phyloP scores from a whole-genome alignment of 1,140 invertebrate species.

The Pseudachorutes palmiensis region DNA sequence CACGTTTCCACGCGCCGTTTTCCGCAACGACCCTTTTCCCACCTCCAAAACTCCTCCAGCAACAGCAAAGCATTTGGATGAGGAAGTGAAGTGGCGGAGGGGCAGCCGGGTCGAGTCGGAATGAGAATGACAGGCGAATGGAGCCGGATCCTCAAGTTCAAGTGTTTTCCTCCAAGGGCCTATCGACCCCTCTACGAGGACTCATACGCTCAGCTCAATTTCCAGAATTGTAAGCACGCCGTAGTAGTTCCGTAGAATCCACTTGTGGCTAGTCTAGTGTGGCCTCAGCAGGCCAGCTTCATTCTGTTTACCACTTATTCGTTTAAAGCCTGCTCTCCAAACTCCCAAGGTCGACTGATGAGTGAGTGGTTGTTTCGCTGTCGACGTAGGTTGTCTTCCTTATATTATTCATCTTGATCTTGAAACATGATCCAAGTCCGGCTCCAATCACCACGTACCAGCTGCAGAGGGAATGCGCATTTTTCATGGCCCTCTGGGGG shows the following conservation, averaged over 20 bases:
- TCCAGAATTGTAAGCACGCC: conserved; percentile 30
- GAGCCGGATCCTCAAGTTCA: conserved; percentile 33
- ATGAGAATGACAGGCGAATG: conserved; percentile 39
- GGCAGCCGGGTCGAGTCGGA: too few relatives aligned
- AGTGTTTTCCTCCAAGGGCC: conserved; percentile 37
- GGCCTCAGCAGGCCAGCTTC: too few relatives aligned
- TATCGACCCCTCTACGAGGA: conserved; percentile 39
- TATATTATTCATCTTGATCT: background rate
- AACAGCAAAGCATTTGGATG: too few relatives aligned
- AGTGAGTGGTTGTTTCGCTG: too few relatives aligned
- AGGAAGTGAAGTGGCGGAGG: too few relatives aligned
- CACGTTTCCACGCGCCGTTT: background rate
- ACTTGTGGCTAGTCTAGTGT: too few relatives aligned
- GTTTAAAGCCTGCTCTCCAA: too few relatives aligned
- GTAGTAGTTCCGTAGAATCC: background rate
- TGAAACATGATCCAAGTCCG: background rate
- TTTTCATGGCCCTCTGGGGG: too few relatives aligned
- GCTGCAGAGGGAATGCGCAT: background rate
- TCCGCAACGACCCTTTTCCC: background rate
- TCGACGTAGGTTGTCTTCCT: too few relatives aligned
- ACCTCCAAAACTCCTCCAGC: too few relatives aligned
- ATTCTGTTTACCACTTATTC: too few relatives aligned
- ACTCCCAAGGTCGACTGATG: too few relatives aligned
- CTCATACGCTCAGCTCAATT: conserved; percentile 33
- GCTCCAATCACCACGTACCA: background rate